Conservation (phyloP, 1,140 invertebrate species). For the Adoxophyes honmai region DNA sequence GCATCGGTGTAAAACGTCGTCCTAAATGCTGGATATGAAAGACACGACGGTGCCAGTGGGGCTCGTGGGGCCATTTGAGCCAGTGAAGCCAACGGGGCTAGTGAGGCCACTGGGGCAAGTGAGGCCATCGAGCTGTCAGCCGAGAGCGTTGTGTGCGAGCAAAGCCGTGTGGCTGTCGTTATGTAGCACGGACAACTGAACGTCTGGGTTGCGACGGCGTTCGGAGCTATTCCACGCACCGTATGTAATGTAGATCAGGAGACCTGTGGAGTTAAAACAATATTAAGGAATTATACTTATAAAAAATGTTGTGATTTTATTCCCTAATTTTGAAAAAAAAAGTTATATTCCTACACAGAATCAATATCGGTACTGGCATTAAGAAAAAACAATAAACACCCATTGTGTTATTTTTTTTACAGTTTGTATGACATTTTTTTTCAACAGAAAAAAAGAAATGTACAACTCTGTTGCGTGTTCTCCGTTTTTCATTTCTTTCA, state of each 20-base stretch:
- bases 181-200: constrained; percentile 46
- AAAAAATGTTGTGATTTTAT: too few relatives aligned
- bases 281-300: too few relatives aligned
- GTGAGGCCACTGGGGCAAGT: constrained; percentile 29
- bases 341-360: too few relatives aligned
- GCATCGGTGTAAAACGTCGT: neutral
- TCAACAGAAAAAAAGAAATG: too few relatives aligned
- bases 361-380: too few relatives aligned
- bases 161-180: constrained; percentile 52
- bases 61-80: constrained; percentile 30
- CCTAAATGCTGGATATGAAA: constrained; percentile 55
- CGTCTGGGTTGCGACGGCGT: constrained; percentile 50
- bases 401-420: too few relatives aligned
- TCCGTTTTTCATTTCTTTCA: too few relatives aligned
- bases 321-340: too few relatives aligned
- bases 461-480: too few relatives aligned
- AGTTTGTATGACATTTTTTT: too few relatives aligned
- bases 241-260: constrained; percentile 79
- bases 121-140: too few relatives aligned
- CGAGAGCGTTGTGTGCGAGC: constrained; percentile 43
- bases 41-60: constrained; percentile 49
- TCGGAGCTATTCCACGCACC: constrained; percentile 79
- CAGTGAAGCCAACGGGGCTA: constrained; percentile 27
- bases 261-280: constrained; percentile 57
- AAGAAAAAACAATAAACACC: too few relatives aligned